Conservation (phyloP, 2,797 vertebrate genomes). For the Hapalemur alaotrensis region DNA sequence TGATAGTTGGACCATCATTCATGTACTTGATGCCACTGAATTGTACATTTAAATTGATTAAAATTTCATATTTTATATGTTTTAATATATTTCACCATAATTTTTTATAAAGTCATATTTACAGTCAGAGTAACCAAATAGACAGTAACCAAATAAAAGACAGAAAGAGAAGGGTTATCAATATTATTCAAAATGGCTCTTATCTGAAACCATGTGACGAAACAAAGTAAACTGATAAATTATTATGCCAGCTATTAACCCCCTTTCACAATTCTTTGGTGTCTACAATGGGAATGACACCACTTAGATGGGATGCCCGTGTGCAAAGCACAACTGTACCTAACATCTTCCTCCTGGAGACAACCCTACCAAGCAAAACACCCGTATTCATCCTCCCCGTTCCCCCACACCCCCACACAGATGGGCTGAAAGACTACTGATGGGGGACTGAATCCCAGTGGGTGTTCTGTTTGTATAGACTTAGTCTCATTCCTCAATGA, state of each 20-base stretch:
- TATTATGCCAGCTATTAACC: background rate
- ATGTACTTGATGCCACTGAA: background rate
- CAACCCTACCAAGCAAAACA: background rate
- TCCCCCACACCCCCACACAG: background rate
- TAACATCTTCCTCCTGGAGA: background rate
- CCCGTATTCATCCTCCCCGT: background rate
- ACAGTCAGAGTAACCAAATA: background rate
- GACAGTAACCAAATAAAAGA: background rate
- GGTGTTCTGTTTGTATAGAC: background rate
- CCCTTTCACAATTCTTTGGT: background rate
- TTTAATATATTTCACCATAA: background rate
- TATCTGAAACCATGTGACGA: background rate
- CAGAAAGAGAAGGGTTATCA: background rate
- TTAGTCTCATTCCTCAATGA: background rate
- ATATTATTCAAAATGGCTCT: background rate
- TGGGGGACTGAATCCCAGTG: background rate
- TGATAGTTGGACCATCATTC: background rate
- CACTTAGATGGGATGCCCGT: background rate
- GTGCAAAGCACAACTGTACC: background rate
- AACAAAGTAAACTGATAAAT: background rate
- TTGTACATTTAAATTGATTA: background rate
- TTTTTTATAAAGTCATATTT: background rate
- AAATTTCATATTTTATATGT: background rate
- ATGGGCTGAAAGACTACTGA: background rate
- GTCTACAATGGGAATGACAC: background rate